phyloP scores from a whole-genome alignment of 2,888 invertebrate species.

The Agonopterix alstromeriana region DNA sequence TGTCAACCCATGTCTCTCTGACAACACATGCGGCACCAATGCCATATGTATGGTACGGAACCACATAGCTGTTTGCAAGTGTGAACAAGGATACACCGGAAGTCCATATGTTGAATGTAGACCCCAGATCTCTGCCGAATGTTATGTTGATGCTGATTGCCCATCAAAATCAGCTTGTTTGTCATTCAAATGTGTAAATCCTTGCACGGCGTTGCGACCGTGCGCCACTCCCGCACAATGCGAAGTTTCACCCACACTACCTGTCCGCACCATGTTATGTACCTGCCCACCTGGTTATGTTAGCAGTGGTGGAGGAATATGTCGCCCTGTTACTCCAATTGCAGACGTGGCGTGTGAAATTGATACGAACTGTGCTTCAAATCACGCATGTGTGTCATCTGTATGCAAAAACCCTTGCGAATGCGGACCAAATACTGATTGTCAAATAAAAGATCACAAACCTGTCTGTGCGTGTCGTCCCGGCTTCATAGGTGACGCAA shows the following conservation, averaged over 20 bases:
- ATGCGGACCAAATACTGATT: conserved; percentile 90
- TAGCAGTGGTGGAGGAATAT: conserved; percentile 89
- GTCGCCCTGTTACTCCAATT: conserved; percentile 83
- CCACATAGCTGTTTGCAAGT: conserved; percentile 91
- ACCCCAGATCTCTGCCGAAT: conserved; percentile 84
- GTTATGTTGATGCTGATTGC: conserved; percentile 89
- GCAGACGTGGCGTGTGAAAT: conserved; percentile 81
- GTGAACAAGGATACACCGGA: conserved; percentile 84
- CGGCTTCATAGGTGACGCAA: conserved; percentile 91
- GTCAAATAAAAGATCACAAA: conserved; percentile 89
- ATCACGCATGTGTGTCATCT: conserved; percentile 87
- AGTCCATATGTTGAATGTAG: conserved; percentile 90
- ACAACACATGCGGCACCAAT: conserved; percentile 84
- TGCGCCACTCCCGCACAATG: conserved; percentile 89
- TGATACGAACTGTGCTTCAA: conserved; percentile 86
- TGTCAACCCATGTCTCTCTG: conserved; percentile 87
- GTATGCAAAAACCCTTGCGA: conserved; percentile 90
- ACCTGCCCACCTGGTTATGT: conserved; percentile 93
- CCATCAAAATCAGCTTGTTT: conserved; percentile 88
- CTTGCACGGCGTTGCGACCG: conserved; percentile 86
- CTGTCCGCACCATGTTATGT: conserved; percentile 93
- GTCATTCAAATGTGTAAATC: conserved; percentile 88
- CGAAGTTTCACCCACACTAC: conserved; percentile 86
- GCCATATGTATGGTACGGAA: conserved; percentile 89
- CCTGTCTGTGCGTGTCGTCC: conserved; percentile 90